Percentiles rank a stretch among this genome's conserved stretches.
phyloP scores from a whole-genome alignment of 2,888 invertebrate species.

The Sicus ferrugineus region DNA sequence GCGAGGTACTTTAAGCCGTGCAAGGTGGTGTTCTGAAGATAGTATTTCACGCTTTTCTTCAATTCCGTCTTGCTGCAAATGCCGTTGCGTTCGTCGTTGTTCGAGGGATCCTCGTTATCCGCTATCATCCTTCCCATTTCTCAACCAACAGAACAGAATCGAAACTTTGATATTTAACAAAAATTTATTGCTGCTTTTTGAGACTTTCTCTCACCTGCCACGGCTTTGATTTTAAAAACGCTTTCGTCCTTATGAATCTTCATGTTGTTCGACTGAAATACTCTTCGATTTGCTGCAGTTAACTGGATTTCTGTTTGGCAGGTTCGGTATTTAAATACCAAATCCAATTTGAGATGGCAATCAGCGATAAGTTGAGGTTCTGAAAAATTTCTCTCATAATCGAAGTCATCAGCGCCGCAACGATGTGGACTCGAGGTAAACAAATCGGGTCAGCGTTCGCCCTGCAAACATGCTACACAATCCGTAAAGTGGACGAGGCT shows the following conservation, averaged over 20 bases:
- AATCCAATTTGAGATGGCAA: constrained; percentile 25
- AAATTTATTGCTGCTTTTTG: not conserved
- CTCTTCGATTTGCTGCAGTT: constrained; percentile 35
- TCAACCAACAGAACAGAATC: no score
- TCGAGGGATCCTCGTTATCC: constrained; percentile 13
- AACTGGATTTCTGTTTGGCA: not conserved
- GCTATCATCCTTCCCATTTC: not conserved
- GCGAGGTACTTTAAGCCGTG: constrained; percentile 83
- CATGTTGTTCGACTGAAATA: constrained; percentile 40
- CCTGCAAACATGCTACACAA: constrained; percentile 44
- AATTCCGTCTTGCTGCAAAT: constrained; percentile 49
- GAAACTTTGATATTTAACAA: not conserved
- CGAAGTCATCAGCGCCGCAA: constrained; percentile 48
- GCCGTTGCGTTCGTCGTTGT: constrained; percentile 37
- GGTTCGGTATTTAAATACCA: constrained; percentile 25
- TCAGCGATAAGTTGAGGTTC: constrained; percentile 27
- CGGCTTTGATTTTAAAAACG: constrained; percentile 15
- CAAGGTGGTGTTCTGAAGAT: constrained; percentile 73
- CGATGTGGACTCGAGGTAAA: constrained; percentile 55
- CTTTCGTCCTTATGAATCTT: constrained; percentile 37
- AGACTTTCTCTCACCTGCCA: constrained; percentile 3
- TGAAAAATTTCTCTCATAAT: constrained; percentile 44
- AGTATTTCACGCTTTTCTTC: constrained; percentile 67
- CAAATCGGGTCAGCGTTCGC: constrained; percentile 39
- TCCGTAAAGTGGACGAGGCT: not conserved